Base-by-base conservation (phyloP, 2,888 invertebrate species). In the Latheticus oryzae region DNA sequence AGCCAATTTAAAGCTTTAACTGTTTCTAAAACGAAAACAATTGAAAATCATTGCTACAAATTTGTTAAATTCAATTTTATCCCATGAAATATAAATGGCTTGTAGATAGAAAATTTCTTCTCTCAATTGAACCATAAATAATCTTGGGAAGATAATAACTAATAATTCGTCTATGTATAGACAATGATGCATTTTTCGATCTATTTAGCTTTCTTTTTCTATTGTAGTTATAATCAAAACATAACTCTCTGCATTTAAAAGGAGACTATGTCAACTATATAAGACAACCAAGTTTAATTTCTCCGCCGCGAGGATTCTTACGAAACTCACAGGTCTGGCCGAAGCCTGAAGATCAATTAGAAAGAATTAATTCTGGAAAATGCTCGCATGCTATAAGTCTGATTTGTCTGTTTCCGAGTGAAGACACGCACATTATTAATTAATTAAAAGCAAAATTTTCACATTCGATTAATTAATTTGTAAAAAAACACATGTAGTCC, bases 281-380 rank as follows among this genome's bases (percentile, higher is more conserved):
- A 12, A 42, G 11, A 47, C 54, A 52, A 53, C 52, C 52, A 35
- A 43, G 11, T 38, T 55, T 62, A 60, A 62, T 60, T 62, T 62
- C 60, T 40, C 62, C 62, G 58, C 62, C 62, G 42, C 15, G 5
- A 45, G 62, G 19, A 8, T 28, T 38, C 30, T 35, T 30, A 45
- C 35, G 47, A 54, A 55, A 55, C 17, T 28, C 12, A 5, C 7
- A n/a, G 23, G 47, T 35, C 23, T 47, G 23, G 24, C 21, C 47
- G 24, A 23, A 35, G 47, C 35, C 47, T 47, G 33, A 9, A 35
- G 15, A 33, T 33, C 13, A 23, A 47, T 47, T 17, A 33, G 33
- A 12, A 24, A 21, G 33, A 47, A 47, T 35, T 47, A 23, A 9
- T 23, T 47, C 15, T n/a, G n/a, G n/a, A n/a, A n/a, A n/a, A n/a